These are phyloP conservation scores for Harmothoe impar DNA, from an alignment of 2,888 invertebrate genomes.

Conservation along the genomic window DNA sequence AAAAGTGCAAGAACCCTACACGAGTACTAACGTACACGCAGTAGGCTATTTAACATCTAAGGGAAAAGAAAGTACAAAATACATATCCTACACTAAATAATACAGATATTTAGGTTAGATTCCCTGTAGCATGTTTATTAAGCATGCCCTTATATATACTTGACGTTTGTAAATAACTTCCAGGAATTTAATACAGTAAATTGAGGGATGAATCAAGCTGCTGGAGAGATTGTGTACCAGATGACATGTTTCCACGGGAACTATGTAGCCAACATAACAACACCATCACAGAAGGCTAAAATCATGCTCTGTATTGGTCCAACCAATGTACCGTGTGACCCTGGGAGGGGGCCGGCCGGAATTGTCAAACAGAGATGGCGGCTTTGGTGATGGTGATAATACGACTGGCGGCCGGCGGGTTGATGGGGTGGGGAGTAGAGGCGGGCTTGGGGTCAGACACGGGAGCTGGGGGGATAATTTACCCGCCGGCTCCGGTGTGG, in stretches of 20 bases:
- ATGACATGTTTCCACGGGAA: neutral
- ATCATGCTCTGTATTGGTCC: neutral
- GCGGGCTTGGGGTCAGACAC: too few relatives aligned
- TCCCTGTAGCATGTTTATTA: too few relatives aligned
- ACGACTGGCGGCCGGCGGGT: neutral
- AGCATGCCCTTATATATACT: too few relatives aligned
- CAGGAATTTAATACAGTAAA: too few relatives aligned
- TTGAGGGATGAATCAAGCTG: too few relatives aligned
- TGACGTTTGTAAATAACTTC: too few relatives aligned
- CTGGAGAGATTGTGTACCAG: neutral
- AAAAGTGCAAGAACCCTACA: too few relatives aligned
- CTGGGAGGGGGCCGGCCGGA: neutral
- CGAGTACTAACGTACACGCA: too few relatives aligned
- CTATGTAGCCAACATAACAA: neutral
- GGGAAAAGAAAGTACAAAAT: too few relatives aligned
- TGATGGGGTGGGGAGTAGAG: neutral
- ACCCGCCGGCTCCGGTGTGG: neutral
- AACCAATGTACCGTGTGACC: conserved; percentile 12
- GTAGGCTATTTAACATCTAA: too few relatives aligned
- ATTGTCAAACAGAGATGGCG: conserved; percentile 10
- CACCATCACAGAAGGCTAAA: neutral
- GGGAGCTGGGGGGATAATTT: neutral
- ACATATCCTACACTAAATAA: too few relatives aligned
- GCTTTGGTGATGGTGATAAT: neutral
- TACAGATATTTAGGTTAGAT: too few relatives aligned